phyloP scores from a whole-genome alignment of 2,113 vertebrate species.

The Stegostoma tigrinum region DNA sequence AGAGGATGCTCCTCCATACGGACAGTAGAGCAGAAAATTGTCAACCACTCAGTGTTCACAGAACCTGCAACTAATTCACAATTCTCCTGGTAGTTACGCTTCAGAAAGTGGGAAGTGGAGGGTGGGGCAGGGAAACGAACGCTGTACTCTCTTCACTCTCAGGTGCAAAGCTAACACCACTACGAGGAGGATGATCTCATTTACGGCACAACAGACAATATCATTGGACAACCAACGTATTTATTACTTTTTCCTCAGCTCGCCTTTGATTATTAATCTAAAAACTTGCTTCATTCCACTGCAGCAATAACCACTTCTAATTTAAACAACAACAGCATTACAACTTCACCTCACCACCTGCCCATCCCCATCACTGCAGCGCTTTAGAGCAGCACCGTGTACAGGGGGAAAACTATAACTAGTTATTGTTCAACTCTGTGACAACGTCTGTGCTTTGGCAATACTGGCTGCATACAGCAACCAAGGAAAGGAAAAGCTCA shows the following conservation, averaged over 20 bases:
- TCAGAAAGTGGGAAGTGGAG: constrained; percentile 47
- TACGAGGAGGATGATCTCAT: constrained; percentile 37
- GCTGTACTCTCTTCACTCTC: constrained; percentile 42
- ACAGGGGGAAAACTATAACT: not conserved
- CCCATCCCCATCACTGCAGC: not conserved
- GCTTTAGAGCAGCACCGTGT: not conserved
- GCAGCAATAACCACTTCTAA: not conserved
- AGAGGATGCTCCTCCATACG: not conserved
- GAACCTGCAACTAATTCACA: not conserved
- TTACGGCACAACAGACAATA: not conserved
- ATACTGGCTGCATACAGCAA: not conserved
- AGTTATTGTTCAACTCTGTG: not conserved
- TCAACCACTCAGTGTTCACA: not conserved
- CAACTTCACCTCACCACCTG: not conserved
- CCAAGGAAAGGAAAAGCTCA: not conserved
- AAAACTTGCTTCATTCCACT: not conserved
- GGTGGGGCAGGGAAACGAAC: constrained; percentile 46
- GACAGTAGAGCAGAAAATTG: not conserved
- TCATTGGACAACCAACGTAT: not conserved
- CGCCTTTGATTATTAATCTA: not conserved
- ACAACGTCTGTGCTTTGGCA: not conserved
- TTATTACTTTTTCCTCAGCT: not conserved
- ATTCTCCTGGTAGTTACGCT: constrained; percentile 43
- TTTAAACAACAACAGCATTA: not conserved
- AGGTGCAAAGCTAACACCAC: constrained; percentile 44